Conservation (phyloP, 2,797 vertebrate species). For the Syngnathus acus region DNA sequence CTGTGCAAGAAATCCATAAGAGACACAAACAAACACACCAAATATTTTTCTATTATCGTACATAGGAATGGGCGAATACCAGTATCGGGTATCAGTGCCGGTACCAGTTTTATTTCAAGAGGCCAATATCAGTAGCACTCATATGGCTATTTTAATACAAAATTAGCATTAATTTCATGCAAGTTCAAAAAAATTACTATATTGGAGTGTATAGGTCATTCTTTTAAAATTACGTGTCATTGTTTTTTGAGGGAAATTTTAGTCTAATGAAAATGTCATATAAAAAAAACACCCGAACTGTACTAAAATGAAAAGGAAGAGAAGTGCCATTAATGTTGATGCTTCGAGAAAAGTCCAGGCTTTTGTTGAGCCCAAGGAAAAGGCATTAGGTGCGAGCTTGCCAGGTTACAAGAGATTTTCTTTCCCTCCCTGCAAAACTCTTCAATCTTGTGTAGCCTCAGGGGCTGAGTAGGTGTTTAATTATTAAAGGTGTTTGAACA, state of each 20-base stretch:
- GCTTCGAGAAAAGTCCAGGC: slow-evolving; percentile 63
- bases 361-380: slow-evolving; percentile 48
- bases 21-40: too few species aligned
- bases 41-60: too few species aligned
- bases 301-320: background rate
- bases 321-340: slow-evolving; percentile 11
- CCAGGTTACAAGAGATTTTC: slow-evolving; percentile 44
- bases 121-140: too few species aligned
- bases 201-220: too few species aligned
- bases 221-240: too few species aligned
- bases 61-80: too few species aligned
- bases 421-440: slow-evolving; percentile 41
- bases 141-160: too few species aligned
- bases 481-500: slow-evolving; percentile 76
- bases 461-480: slow-evolving; percentile 69
- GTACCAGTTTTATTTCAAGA: too few species aligned
- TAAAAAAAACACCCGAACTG: background rate
- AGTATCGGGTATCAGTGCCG: too few species aligned
- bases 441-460: slow-evolving; percentile 60
- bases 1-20: background rate
- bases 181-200: too few species aligned
- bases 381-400: slow-evolving; percentile 53
- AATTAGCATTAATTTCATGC: too few species aligned
- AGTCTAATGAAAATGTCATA: background rate
- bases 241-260: too few species aligned